Percentiles rank a stretch among this genome's conserved stretches.
These are phyloP conservation scores for Semnornis frantzii DNA, from an alignment of 2,113 vertebrate species.

Conservation along the genomic window DNA sequence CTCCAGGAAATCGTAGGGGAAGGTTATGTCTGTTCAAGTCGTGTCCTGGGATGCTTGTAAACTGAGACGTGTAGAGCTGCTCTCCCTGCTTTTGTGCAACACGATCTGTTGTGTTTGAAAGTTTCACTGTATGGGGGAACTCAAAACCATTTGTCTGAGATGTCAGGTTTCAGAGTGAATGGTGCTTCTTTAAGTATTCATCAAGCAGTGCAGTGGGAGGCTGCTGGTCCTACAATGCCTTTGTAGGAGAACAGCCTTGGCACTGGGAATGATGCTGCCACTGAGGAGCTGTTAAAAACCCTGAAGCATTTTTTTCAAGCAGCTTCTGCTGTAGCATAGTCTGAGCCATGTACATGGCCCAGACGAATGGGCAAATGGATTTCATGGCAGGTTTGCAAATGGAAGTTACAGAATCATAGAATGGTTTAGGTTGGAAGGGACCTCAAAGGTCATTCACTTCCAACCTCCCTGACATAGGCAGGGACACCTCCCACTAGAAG, in stretches of 20 bases:
- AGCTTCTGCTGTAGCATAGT: background rate
- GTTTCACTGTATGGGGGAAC: background rate
- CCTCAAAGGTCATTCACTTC: no score
- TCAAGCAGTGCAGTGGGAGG: background rate
- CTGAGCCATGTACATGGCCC: background rate
- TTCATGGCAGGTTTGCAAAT: background rate
- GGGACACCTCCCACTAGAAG: no score
- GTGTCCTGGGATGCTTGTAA: constrained; percentile 54
- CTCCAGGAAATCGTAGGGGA: constrained; percentile 22
- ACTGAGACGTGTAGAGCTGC: background rate
- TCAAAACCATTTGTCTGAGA: constrained; percentile 43
- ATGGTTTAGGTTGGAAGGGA: no score
- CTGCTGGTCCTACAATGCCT: background rate
- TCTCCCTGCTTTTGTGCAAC: constrained; percentile 46
- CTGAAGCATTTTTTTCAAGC: background rate
- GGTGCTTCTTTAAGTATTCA: constrained; percentile 21
- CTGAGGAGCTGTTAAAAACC: background rate
- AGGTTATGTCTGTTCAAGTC: constrained; percentile 24
- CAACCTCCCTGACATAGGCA: no score
- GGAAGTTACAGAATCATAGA: background rate
- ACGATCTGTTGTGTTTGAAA: background rate
- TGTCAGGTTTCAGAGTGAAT: constrained; percentile 32
- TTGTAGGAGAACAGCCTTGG: background rate
- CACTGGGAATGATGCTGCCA: background rate
- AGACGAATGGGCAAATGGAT: background rate